phyloP scores from a whole-genome alignment of 2,888 invertebrate genomes.

The Athetis lepigone region DNA sequence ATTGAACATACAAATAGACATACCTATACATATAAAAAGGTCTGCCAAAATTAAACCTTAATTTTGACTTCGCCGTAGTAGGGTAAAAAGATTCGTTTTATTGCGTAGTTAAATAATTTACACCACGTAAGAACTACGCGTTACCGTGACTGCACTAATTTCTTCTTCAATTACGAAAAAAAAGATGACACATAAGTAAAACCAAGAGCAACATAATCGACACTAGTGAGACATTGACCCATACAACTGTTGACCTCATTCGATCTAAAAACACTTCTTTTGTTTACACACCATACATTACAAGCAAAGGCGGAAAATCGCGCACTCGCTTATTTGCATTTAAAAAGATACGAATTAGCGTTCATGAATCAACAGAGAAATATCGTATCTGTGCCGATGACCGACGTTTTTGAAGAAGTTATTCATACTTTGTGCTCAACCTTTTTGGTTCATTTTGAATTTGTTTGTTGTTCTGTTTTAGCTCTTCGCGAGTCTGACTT shows the following conservation, averaged over 20 bases:
- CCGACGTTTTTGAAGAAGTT: constrained; percentile 43
- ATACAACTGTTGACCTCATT: constrained; percentile 49
- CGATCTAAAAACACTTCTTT: constrained; percentile 49
- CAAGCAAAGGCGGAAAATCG: constrained; percentile 59
- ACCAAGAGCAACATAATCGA: constrained; percentile 9
- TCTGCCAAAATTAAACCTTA: too few species aligned
- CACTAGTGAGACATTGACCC: constrained; percentile 54
- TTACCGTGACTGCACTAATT: not conserved
- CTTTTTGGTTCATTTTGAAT: constrained; percentile 37
- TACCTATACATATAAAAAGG: too few species aligned
- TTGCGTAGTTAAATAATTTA: too few species aligned
- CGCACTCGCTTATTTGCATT: constrained; percentile 67
- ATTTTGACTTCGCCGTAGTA: too few species aligned
- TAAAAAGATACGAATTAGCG: constrained; percentile 67
- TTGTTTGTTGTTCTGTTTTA: constrained; percentile 18
- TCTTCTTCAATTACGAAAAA: not conserved
- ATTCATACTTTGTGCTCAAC: constrained; percentile 44
- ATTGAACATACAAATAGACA: too few species aligned
- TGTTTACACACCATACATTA: constrained; percentile 66
- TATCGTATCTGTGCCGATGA: constrained; percentile 66
- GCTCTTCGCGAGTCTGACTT: constrained; percentile 20
- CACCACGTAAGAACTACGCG: too few species aligned
- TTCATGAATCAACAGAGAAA: constrained; percentile 57
- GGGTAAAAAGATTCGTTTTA: too few species aligned
- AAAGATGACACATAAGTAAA: constrained; percentile 25